A percentile compares a stretch with the other conserved stretches of the same genome.
phyloP scores from a whole-genome alignment of 2,113 vertebrate species.

The Galeopterus variegatus region DNA sequence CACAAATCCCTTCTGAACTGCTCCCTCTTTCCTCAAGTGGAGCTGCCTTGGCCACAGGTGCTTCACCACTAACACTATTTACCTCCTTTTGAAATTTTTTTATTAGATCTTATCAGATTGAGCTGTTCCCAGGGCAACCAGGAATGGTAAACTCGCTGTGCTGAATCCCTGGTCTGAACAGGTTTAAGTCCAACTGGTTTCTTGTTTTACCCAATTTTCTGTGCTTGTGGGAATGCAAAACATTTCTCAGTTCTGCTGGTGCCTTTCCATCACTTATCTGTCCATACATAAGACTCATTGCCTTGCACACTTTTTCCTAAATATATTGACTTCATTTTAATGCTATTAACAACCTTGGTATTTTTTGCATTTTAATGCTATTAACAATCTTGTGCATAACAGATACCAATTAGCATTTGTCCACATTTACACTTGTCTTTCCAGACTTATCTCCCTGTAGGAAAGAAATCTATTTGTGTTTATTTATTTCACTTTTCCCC shows the following conservation, averaged over 20 bases:
- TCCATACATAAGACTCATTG: background rate
- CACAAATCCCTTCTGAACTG: background rate
- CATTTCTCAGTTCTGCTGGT: background rate
- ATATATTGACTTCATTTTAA: conserved; percentile 47
- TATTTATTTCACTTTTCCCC: background rate
- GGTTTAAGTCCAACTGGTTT: background rate
- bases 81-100: conserved; percentile 36
- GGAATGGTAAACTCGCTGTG: background rate
- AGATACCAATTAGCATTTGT: background rate
- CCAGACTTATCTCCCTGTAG: background rate
- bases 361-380: too few species aligned
- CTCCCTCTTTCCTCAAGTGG: background rate
- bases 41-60: background rate
- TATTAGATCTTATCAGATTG: conserved; percentile 41
- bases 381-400: background rate
- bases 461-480: conserved; percentile 44
- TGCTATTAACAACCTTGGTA: background rate
- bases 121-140: conserved; percentile 43
- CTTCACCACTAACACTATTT: background rate
- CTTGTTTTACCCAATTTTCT: background rate
- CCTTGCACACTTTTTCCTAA: background rate
- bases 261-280: background rate
- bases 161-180: background rate
- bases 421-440: background rate
- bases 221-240: background rate